Base-by-base conservation (phyloP, 2,888 invertebrate genomes). In the Agrotis clavis region DNA sequence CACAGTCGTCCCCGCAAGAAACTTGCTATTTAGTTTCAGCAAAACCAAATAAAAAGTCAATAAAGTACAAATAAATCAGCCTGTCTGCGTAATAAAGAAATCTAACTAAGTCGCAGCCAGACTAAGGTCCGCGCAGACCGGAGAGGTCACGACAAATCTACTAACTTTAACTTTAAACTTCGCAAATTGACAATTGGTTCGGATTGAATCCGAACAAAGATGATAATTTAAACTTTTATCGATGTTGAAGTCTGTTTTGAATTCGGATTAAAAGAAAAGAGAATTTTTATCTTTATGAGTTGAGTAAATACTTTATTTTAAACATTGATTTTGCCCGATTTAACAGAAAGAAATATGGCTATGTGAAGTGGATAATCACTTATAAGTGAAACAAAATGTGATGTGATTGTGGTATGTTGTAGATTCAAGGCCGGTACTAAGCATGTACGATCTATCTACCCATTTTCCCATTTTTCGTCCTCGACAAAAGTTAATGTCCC, bases 61-160 rank as follows among this genome's bases (percentile, higher is more conserved):
- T 79, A 81, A 74, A 86, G 72, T 76, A 79, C 66, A 81, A 82
- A 86, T 87, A 85, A 85, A 87, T 87, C 87, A 83, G 81, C 53
- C 77, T 86, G 86, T 69, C 73, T 85, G 35, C 70, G 77, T 79
- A 81, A 81, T 81, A 85, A 77, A 83, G 79, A 74, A 81, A 79
- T 85, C 74, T 74, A 71, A 77, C 75, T 72, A 76, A 73, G 71
- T 66, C 69, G 18, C 71, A 59, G 61, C 16, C 45, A 53, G 61
- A 11, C 57, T 62, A 57, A 62, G 85, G 76, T 35, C 65, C 30
- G 56, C 0, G 47, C 69, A 47, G 11, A 81, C 66, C 18, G 19
- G 14, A 21, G 62, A 70, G 72, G 82, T 79, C 83, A 59, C 35
- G 56, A 47, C 19, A 53, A 59, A 63, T 71, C 63, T 67, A 60